These are phyloP conservation scores for Lepidochitona cinerea DNA, from an alignment of 2,888 invertebrate species.

Conservation along the genomic window DNA sequence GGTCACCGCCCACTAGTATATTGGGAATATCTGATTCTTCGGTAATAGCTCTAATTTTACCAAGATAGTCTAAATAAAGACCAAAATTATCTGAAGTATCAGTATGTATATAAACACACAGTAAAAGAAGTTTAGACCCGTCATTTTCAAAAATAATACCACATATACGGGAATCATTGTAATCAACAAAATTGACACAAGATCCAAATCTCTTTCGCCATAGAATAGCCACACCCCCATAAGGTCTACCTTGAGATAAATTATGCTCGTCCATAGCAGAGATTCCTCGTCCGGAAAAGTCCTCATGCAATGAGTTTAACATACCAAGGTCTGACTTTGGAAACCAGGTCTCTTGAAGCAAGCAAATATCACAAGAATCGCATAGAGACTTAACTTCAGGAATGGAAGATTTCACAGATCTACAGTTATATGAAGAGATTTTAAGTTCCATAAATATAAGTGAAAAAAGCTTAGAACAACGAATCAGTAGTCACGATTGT, in stretches of 20 bases:
- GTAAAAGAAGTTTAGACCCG: neutral
- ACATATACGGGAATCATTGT: neutral
- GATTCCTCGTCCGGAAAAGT: neutral
- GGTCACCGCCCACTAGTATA: neutral
- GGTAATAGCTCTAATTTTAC: neutral
- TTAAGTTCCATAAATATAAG: neutral
- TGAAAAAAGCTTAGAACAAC: neutral
- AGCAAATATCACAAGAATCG: neutral
- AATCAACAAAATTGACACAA: neutral
- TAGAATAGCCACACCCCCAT: neutral
- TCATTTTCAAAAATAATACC: neutral
- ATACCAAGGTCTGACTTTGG: neutral
- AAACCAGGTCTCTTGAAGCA: neutral
- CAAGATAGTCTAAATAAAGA: neutral
- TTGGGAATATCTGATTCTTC: neutral
- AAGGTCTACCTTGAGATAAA: neutral
- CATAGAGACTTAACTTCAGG: too few relatives aligned
- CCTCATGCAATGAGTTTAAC: neutral
- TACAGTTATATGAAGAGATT: too few relatives aligned
- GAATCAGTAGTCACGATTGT: neutral
- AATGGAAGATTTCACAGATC: too few relatives aligned
- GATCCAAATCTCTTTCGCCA: neutral
- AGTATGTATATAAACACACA: neutral
- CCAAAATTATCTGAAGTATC: neutral
- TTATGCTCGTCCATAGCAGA: neutral